A percentile compares a stretch with the other conserved stretches of the same genome.
phyloP scores from a whole-genome alignment of 2,797 vertebrate species.

The Spheniscus humboldti region DNA sequence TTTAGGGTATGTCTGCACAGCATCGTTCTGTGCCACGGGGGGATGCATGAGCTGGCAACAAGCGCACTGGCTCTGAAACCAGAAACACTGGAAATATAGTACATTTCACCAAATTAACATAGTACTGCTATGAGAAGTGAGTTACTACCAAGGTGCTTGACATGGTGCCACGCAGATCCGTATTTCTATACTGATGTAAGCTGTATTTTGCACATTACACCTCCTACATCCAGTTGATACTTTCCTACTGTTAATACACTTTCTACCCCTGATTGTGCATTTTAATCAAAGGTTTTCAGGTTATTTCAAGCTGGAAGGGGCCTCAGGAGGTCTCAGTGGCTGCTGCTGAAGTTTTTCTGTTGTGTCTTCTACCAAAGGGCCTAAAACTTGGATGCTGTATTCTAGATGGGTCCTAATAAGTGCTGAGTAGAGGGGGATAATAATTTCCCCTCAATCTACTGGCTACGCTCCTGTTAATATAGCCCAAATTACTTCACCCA shows the following conservation, averaged over 20 bases:
- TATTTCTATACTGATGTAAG: neutral
- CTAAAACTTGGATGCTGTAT: neutral
- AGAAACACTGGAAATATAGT: neutral
- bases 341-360: neutral
- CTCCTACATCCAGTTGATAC: neutral
- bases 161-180: neutral
- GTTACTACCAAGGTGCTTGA: neutral
- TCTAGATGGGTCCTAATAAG: neutral
- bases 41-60: neutral
- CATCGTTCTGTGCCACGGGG: neutral
- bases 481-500: neutral
- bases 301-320: neutral
- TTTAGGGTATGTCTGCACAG: neutral
- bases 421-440: neutral
- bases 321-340: neutral
- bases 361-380: neutral
- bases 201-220: neutral
- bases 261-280: neutral
- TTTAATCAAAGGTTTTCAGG: neutral
- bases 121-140: neutral
- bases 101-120: neutral
- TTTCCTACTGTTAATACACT: neutral
- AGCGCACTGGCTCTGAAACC: neutral
- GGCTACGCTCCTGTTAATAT: neutral
- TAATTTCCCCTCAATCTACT: neutral